Evolutionary conservation across 1,140 invertebrate genomes (phyloP).

Genomic region (Gonioctena quinquepunctata): DNA sequence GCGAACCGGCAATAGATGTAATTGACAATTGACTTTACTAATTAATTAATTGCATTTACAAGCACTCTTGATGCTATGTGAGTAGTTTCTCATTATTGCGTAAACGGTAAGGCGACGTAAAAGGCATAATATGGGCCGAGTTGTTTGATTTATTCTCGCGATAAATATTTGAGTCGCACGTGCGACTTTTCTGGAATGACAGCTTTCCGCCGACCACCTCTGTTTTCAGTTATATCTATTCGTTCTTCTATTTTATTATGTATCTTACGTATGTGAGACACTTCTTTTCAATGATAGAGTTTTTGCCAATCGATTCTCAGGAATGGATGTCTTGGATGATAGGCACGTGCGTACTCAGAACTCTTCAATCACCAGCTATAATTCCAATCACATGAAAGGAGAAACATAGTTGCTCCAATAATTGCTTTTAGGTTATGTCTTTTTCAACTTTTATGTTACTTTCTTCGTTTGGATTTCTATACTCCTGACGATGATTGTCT

Average conservation of each 20-base stretch:
- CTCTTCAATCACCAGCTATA: background rate
- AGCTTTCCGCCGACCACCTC: background rate
- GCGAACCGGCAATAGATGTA: constrained; percentile 33
- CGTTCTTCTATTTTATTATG: background rate
- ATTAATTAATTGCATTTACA: constrained; percentile 42
- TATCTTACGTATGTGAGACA: background rate
- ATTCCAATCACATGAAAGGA: too few relatives aligned
- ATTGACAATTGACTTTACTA: constrained; percentile 43
- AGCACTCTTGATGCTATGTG: constrained; percentile 24
- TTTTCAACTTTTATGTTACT: too few relatives aligned
- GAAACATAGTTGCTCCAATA: too few relatives aligned
- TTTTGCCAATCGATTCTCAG: background rate
- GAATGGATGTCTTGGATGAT: background rate
- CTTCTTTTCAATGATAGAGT: background rate
- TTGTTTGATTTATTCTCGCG: constrained; percentile 18
- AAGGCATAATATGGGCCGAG: constrained; percentile 11
- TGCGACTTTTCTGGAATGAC: constrained; percentile 19
- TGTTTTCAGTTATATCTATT: background rate
- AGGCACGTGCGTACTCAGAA: background rate
- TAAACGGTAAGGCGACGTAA: constrained; percentile 8
- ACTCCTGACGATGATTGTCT: too few relatives aligned
- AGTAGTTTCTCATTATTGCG: constrained; percentile 21
- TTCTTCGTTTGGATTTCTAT: too few relatives aligned
- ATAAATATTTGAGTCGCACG: constrained; percentile 22
- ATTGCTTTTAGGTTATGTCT: too few relatives aligned